A percentile compares a stretch with the other conserved stretches of the same genome.
Conservation (phyloP, 1,140 invertebrate species). For the Galendromus occidentalis region DNA sequence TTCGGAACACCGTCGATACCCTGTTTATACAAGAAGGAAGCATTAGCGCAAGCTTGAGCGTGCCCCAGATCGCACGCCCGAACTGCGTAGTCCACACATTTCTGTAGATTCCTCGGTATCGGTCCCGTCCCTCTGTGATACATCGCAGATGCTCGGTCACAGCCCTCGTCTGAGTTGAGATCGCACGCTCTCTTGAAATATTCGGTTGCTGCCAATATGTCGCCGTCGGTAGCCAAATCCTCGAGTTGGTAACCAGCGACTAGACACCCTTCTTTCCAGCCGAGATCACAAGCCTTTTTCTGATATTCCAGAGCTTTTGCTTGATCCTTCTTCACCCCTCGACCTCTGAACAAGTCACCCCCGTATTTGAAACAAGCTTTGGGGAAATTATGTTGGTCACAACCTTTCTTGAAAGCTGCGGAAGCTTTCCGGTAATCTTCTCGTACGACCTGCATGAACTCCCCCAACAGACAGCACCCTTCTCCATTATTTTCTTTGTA, state of each 20-base stretch:
- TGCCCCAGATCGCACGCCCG: slow-evolving; percentile 58
- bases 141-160: slow-evolving; percentile 54
- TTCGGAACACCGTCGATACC: slow-evolving; percentile 46
- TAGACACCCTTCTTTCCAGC: slow-evolving; percentile 45
- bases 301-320: slow-evolving; percentile 43
- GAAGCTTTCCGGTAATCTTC: slow-evolving; percentile 53
- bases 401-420: slow-evolving; percentile 58
- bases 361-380: slow-evolving; percentile 69
- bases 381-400: slow-evolving; percentile 53
- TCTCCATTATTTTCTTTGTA: slow-evolving; percentile 57
- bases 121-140: slow-evolving; percentile 45
- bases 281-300: slow-evolving; percentile 50
- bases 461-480: slow-evolving; percentile 70
- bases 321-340: slow-evolving; percentile 18
- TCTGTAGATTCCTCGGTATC: slow-evolving; percentile 45
- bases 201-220: slow-evolving; percentile 35
- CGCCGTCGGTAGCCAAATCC: slow-evolving; percentile 17
- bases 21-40: slow-evolving; percentile 52
- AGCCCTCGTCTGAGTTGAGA: slow-evolving; percentile 43
- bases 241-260: slow-evolving; percentile 48
- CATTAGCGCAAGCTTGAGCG: slow-evolving; percentile 61
- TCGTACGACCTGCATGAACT: slow-evolving; percentile 61
- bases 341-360: slow-evolving; percentile 36
- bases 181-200: slow-evolving; percentile 49
- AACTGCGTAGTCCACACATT: slow-evolving; percentile 49